Base-by-base conservation (phyloP, 2,797 vertebrate species). In the Antennarius maculatus region DNA sequence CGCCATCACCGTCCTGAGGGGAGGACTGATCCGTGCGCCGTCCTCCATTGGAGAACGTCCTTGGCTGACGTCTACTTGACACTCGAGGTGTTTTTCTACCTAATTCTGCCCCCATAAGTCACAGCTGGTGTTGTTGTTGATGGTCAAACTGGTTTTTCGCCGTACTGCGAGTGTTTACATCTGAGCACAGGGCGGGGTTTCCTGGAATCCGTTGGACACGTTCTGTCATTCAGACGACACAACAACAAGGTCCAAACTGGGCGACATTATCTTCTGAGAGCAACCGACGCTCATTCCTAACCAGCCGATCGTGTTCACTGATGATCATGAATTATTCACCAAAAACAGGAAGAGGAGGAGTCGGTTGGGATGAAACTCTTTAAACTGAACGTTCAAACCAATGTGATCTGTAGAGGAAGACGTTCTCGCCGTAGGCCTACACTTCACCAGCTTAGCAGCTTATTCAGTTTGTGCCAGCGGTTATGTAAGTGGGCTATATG, bases 401-500 rank as follows among this genome's bases (percentile, higher is more conserved):
- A 65, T 70, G 39, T 76, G 66, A 46, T 64, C 28, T 49, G 65
- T 67, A 61, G 71, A 66, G 61, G 61, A 66, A 61, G 67, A 48
- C 67, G 23, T 45, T 47, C n/a, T 15, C 65, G 63, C 59, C 70
- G 66, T 79, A 67, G 63, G 54, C 49, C 58, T 70, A 70, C 68
- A 76, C 79, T 86, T 81, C 74, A 52, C 55, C 74, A 75, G 87
- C 72, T 92, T 90, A 93, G 86, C 79, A 78, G 91, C 86, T 93
- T 92, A 92, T 76, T 85, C 79, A 53, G 71, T 84, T 83, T 80
- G 64, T 61, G 66, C 63, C 76, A 39, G 39, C 54, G 37, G 60
- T 94, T 94, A 92, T 64, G 75, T 90, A 94, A 93, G 74, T 69
- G 16, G 54, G 81, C 88, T 91, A 91, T 91, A 93, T 92, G 85